Base-by-base conservation (phyloP, 2,113 vertebrate genomes). In the Laticauda colubrina region DNA sequence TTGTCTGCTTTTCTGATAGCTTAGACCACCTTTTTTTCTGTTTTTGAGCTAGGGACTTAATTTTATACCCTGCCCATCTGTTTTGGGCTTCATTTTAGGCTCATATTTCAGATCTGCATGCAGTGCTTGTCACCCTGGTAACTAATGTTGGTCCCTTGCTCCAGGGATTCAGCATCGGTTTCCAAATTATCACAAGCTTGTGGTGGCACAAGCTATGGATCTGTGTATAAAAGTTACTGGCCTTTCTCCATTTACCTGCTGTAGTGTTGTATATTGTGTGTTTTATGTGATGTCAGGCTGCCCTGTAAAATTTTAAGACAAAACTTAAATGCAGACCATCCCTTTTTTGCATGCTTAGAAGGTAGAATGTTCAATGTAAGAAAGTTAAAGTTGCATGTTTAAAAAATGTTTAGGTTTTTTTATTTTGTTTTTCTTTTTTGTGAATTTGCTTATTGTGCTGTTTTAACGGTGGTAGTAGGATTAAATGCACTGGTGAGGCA, bases 301-400 rank as follows among this genome's bases (percentile, higher is more conserved):
- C 98, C 97, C 98, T 97, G 97, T 98, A 97, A 98, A 97, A 97
- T 95, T 97, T 97, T 94, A 94, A 96, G 93, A 75, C 97, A 95
- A 97, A 81, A 96, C 96, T 97, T 97, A 97, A 98, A 97, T 96
- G 96, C 97, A 97, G 97, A 98, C 97, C 97, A 98, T 98, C 98
- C 91, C 96, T 98, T 98, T 98, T 98, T 98, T 98, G 98, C 98
- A 98, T 98, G 98, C 98, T 96, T 98, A 98, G 97, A 97, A 94
- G 94, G 96, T 98, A 98, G 98, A 98, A 97, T 96, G 97, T 98
- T 98, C 97, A 97, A 64, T 98, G 98, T 98, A 98, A 98, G 97
- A 97, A 97, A 97, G 97, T 97, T 93, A 86, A 97, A 97, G 97
- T 97, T 98, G 98, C 98, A 98, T 99, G 98, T 98, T 97, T 94